These are phyloP conservation scores for Sialis fuliginosa DNA, from an alignment of 2,888 invertebrate genomes.

Conservation along the genomic window DNA sequence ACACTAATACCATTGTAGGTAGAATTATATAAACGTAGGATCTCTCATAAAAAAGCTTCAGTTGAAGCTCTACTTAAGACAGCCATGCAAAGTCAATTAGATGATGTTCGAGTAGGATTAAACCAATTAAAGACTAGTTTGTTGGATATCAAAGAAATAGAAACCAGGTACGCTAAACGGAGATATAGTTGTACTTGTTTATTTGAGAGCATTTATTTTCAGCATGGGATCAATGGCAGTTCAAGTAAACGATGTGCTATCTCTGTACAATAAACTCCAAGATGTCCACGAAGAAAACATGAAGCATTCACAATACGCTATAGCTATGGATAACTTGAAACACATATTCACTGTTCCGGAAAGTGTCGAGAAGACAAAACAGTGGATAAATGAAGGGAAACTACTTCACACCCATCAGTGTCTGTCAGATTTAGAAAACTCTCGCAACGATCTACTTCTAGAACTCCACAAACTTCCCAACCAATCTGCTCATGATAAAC, in stretches of 20 bases:
- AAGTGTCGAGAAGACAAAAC: conserved; percentile 85
- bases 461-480: conserved; percentile 88
- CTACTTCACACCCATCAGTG: conserved; percentile 85
- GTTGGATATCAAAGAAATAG: conserved; percentile 63
- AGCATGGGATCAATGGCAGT: conserved; percentile 64
- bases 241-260: conserved; percentile 57
- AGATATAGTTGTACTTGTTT: too few species aligned
- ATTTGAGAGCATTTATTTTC: conserved; percentile 8
- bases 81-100: conserved; percentile 95
- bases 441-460: conserved; percentile 85
- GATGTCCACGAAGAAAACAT: conserved; percentile 84
- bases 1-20: conserved; percentile 26
- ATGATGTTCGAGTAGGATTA: conserved; percentile 87
- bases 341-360: conserved; percentile 96
- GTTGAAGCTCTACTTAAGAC: conserved; percentile 92
- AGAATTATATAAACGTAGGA: conserved; percentile 58
- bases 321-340: conserved; percentile 94
- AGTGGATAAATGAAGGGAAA: conserved; percentile 89
- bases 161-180: conserved; percentile 25
- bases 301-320: conserved; percentile 90
- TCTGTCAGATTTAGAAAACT: conserved; percentile 88
- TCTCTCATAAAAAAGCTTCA: conserved; percentile 66
- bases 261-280: conserved; percentile 62
- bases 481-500: conserved; percentile 76
- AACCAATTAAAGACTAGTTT: conserved; percentile 75